Percentiles rank a stretch among this genome's conserved stretches.
Conservation (phyloP, 2,797 vertebrate genomes). For the Eleutherodactylus coqui region DNA sequence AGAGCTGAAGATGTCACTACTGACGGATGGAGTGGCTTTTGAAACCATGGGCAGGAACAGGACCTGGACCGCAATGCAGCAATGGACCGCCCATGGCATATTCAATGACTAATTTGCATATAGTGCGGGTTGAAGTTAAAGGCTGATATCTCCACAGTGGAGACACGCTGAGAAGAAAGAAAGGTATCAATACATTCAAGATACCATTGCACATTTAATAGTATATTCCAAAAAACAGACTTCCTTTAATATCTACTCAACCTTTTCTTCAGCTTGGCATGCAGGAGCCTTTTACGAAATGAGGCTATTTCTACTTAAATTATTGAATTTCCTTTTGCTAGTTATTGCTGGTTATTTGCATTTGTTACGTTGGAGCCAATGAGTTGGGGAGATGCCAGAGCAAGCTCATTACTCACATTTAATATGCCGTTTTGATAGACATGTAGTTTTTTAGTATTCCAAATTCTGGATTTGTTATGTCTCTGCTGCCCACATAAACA, state of each 20-base stretch:
- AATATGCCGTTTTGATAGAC: constrained; percentile 12
- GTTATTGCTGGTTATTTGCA: background rate
- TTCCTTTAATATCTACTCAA: constrained; percentile 52
- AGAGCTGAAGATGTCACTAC: too few species aligned
- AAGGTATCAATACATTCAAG: too few species aligned
- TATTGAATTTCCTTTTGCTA: constrained; percentile 28
- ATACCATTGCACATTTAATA: too few species aligned
- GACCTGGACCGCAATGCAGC: too few species aligned
- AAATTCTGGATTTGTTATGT: background rate
- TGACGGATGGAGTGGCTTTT: too few species aligned
- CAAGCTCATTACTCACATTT: background rate
- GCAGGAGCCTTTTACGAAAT: constrained; percentile 19
- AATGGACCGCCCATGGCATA: too few species aligned
- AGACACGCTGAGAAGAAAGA: too few species aligned
- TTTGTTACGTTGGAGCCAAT: constrained; percentile 27
- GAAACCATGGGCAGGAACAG: too few species aligned
- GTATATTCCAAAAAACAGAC: too few species aligned
- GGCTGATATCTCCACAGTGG: too few species aligned
- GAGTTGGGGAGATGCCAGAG: background rate
- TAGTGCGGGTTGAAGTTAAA: too few species aligned
- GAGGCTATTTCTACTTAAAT: background rate
- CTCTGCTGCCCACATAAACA: background rate
- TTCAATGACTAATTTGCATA: too few species aligned
- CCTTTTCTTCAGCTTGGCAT: constrained; percentile 25
- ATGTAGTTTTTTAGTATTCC: background rate